These are phyloP conservation scores for Mesorhabditis spiculigera DNA, from an alignment of 2,888 invertebrate species.

Conservation along the genomic window DNA sequence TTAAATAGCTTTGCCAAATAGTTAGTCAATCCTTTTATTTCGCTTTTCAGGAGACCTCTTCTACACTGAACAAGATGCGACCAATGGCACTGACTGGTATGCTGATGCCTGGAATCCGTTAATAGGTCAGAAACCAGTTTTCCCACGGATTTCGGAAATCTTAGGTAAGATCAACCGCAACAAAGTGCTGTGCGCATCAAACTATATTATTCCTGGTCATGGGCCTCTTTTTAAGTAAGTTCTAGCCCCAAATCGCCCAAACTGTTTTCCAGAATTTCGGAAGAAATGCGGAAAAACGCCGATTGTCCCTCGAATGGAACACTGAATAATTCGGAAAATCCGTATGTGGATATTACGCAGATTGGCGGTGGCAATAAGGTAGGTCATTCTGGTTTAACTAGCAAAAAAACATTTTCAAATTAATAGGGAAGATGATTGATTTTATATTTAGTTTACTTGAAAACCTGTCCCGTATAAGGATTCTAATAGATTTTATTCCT, in stretches of 20 bases:
- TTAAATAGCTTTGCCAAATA: neutral
- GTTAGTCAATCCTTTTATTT: neutral
- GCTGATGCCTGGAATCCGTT: constrained; percentile 49
- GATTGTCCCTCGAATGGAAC: constrained; percentile 18
- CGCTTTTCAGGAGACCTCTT: constrained; percentile 47
- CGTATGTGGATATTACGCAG: neutral
- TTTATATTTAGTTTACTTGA: neutral
- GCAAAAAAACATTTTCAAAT: too few relatives aligned
- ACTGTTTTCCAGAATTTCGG: constrained; percentile 23
- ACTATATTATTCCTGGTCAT: constrained; percentile 62
- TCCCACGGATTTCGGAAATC: neutral
- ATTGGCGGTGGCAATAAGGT: too few relatives aligned
- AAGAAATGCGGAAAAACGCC: constrained; percentile 24
- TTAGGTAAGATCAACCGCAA: constrained; percentile 33
- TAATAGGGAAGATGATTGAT: neutral
- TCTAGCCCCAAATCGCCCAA: too few relatives aligned
- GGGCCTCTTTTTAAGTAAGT: constrained; percentile 59
- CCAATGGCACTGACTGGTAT: constrained; percentile 42
- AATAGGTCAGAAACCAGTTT: constrained; percentile 22
- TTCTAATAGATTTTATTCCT: neutral
- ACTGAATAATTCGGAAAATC: neutral
- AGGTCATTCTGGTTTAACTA: too few relatives aligned
- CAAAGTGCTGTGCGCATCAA: constrained; percentile 47
- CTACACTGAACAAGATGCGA: constrained; percentile 47
- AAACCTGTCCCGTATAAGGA: neutral